Conservation (phyloP, 2,888 invertebrate genomes). For the Smittia aterrima region DNA sequence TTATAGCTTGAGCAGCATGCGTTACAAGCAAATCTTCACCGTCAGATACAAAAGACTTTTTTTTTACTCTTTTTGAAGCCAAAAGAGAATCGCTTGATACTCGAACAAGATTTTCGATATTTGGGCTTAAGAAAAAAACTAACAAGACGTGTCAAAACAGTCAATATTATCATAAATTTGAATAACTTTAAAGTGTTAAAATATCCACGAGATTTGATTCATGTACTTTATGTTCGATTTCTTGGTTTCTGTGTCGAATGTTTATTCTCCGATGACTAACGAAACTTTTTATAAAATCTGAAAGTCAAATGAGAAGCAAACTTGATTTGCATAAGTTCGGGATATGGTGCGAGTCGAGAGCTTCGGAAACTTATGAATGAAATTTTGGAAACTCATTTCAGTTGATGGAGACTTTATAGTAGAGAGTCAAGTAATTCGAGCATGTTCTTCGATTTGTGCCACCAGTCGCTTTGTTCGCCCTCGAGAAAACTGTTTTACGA, state of each 20-base stretch:
- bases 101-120: not conserved
- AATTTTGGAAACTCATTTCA: not conserved
- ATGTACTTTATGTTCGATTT: conserved; percentile 16
- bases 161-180: conserved; percentile 42
- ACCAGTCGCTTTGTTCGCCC: not conserved
- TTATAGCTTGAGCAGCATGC: conserved; percentile 36
- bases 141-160: conserved; percentile 41
- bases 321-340: conserved; percentile 8
- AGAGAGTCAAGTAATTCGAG: not conserved
- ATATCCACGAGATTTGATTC: conserved; percentile 27
- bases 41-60: not conserved
- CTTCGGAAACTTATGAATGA: conserved; percentile 14
- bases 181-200: conserved; percentile 40
- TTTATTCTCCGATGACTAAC: conserved; percentile 20
- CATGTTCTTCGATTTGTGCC: not conserved
- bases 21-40: not conserved
- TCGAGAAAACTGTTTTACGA: not conserved
- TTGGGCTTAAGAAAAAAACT: not conserved
- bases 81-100: too few relatives aligned
- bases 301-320: not conserved
- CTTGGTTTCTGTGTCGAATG: not conserved
- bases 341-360: not conserved
- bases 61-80: not conserved
- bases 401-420: not conserved
- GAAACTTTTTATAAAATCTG: not conserved